Base-by-base conservation (phyloP, 2,888 invertebrate genomes). In the Drosophila subsilvestris region DNA sequence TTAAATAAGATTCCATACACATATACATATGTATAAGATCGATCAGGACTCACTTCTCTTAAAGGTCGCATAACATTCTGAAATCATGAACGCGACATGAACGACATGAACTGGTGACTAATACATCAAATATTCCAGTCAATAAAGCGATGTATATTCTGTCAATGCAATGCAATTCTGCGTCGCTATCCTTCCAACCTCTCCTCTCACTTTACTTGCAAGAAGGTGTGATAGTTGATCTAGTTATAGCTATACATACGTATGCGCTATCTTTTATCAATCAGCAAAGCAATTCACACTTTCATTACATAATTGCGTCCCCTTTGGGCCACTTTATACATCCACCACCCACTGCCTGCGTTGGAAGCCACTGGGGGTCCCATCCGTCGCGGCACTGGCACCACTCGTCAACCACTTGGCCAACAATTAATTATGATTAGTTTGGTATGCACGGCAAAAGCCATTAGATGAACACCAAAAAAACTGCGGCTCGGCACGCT, bases 401-500 rank as follows among this genome's bases (percentile, higher is more conserved):
- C 53, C 77, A 70, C 45, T 18, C 20, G 22, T 20, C 51, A 17
- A 42, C 20, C 22, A 53, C 53, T 53, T 65, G 65, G 67, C 61
- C 70, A 70, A 54, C 63, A 70, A 78, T 78, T 85, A 86, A 86
- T 86, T 81, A 68, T 67, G 79, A 76, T 62, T 71, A 54, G 76
- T 70, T 81, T 84, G 73, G 76, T 76, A 81, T 84, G 85, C 80
- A 72, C 22, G 50, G 29, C 75, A 47, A 62, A 62, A 37, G 43
- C 3, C 42, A 58, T 66, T 60, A 51, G 55, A 56, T 71, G 62
- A 68, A 58, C 27, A 22, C 51, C 29, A 18, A 51, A 63, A 50
- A 44, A 44, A 45, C 37, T 68, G 53, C 10, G 42, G 44, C 42
- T 18, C 6, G 69, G 63, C 65, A 65, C 63, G 55, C 63, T 55